A percentile compares a stretch with the other conserved stretches of the same genome.
These are phyloP conservation scores for Criorhina ranunculi DNA, from an alignment of 2,888 invertebrate genomes.

Conservation along the genomic window DNA sequence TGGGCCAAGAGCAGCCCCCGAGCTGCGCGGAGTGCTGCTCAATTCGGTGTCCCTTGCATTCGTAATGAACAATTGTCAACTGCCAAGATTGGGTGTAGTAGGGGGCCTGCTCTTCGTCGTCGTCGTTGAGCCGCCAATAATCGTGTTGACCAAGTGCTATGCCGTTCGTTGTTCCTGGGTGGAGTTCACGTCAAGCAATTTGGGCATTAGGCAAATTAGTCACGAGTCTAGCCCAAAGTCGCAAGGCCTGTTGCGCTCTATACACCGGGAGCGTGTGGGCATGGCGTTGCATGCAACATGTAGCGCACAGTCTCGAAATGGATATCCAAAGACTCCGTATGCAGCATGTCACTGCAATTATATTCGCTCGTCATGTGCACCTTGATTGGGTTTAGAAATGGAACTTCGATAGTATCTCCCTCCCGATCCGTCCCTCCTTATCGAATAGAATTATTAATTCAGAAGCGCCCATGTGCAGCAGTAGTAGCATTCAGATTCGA, in stretches of 20 bases:
- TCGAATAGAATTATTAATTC: constrained; percentile 66
- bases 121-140: constrained; percentile 55
- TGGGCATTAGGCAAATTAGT: constrained; percentile 76
- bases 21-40: constrained; percentile 23
- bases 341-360: constrained; percentile 72
- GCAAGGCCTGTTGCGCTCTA: constrained; percentile 47
- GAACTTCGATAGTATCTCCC: constrained; percentile 46
- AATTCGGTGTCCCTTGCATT: constrained; percentile 47
- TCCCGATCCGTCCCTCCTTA: constrained; percentile 22
- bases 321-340: constrained; percentile 45
- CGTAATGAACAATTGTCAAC: constrained; percentile 65
- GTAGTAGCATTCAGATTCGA: constrained; percentile 21
- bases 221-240: constrained; percentile 71
- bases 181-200: constrained; percentile 76
- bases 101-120: constrained; percentile 28
- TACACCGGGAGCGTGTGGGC: constrained; percentile 20
- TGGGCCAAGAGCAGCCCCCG: constrained; percentile 29
- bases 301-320: constrained; percentile 46
- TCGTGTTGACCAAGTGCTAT: constrained; percentile 71
- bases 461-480: constrained; percentile 71
- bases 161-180: constrained; percentile 72
- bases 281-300: constrained; percentile 62
- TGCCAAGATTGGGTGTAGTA: constrained; percentile 39
- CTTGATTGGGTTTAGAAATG: constrained; percentile 67
- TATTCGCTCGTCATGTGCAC: constrained; percentile 76